A percentile compares a stretch with the other conserved stretches of the same genome.
These are phyloP conservation scores for Sebastes steindachneri DNA, from an alignment of 2,797 vertebrate genomes.

Conservation along the genomic window DNA sequence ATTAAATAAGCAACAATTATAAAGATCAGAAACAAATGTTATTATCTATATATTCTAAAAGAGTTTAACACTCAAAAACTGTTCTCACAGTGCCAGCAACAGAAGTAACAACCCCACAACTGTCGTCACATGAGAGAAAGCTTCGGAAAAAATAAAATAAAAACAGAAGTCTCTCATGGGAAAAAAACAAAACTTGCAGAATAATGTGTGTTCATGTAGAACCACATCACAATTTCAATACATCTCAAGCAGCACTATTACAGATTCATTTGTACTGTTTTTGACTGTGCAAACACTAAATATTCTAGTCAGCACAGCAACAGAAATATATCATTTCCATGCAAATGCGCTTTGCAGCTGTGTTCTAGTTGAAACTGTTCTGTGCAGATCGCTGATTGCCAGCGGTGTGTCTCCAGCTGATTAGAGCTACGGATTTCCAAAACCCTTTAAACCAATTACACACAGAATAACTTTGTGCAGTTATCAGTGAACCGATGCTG, in stretches of 20 bases:
- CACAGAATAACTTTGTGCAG: background rate
- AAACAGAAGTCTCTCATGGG: background rate
- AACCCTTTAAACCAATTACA: background rate
- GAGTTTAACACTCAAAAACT: background rate
- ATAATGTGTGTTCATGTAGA: background rate
- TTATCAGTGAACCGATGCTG: background rate
- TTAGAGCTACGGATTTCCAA: conserved; percentile 5
- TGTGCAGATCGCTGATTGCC: conserved; percentile 19
- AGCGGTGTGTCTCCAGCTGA: conserved; percentile 10
- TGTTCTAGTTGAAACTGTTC: background rate
- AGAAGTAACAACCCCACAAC: background rate
- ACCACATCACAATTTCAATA: background rate
- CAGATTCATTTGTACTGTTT: background rate
- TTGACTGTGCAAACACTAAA: background rate
- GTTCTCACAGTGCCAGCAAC: background rate
- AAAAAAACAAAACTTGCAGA: background rate
- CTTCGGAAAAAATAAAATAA: background rate
- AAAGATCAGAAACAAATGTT: background rate
- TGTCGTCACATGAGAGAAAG: no score
- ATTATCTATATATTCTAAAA: background rate
- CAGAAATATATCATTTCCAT: background rate
- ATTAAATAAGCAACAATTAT: background rate
- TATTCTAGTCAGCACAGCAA: background rate
- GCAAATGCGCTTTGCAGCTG: background rate
- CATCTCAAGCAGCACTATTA: background rate